A percentile compares a stretch with the other conserved stretches of the same genome.
Conservation (phyloP, 2,888 invertebrate genomes). For the Lordiphosa andalusiaca region DNA sequence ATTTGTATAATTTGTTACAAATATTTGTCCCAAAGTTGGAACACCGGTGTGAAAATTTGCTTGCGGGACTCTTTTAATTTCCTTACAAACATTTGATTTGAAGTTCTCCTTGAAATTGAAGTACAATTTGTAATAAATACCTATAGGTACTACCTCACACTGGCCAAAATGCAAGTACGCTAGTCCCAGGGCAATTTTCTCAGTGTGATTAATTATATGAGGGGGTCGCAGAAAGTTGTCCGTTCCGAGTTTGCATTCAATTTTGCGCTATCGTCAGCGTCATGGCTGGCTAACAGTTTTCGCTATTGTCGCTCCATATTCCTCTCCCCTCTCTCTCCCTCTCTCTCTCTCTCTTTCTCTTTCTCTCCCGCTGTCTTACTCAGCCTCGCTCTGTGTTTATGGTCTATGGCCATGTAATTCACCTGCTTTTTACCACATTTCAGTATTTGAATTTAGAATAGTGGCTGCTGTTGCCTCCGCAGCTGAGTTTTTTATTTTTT, state of each 20-base stretch:
- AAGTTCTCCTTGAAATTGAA: too few relatives aligned
- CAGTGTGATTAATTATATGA: not conserved
- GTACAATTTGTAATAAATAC: too few relatives aligned
- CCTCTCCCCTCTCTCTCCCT: conserved; percentile 34
- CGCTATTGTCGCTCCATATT: conserved; percentile 39
- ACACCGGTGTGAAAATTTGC: too few relatives aligned
- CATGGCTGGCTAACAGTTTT: conserved; percentile 69
- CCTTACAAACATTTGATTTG: too few relatives aligned
- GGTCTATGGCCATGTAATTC: conserved; percentile 69
- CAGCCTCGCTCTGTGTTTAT: conserved; percentile 49
- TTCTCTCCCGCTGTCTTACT: conserved; percentile 3
- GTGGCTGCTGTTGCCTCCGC: conserved; percentile 13
- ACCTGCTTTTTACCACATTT: conserved; percentile 51
- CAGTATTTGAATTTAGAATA: conserved; percentile 52
- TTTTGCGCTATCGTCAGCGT: conserved; percentile 54
- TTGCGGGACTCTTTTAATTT: too few relatives aligned
- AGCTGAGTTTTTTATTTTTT: conserved; percentile 27
- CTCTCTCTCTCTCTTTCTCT: not conserved
- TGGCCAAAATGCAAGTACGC: too few relatives aligned
- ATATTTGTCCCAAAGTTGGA: too few relatives aligned
- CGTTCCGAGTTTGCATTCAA: conserved; percentile 37
- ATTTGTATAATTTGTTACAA: too few relatives aligned
- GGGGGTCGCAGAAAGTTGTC: conserved; percentile 10
- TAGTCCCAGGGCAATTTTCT: not conserved
- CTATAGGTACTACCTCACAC: too few relatives aligned